phyloP scores from a whole-genome alignment of 30 jellyfish, hydroid and myxozoan species.

The Chrysaora quinquecirrha region DNA sequence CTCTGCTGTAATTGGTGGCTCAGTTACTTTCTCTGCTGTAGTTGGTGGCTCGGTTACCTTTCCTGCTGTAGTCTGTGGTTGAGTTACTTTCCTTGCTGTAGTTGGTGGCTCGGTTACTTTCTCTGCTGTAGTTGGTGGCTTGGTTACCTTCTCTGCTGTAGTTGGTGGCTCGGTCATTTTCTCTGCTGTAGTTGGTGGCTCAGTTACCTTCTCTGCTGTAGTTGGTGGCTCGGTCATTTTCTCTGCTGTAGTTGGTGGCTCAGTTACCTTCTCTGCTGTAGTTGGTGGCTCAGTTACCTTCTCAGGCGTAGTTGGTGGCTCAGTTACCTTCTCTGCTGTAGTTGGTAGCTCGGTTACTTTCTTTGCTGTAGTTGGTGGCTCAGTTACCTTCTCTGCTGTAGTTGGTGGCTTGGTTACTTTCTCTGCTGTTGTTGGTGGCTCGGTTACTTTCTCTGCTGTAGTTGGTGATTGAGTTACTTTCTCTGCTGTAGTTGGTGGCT shows the following conservation, averaged over 20 bases:
- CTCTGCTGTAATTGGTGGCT: constrained; percentile 1
- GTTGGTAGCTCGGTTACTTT: background rate
- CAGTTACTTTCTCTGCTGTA: background rate
- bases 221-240: background rate
- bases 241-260: background rate
- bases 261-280: background rate
- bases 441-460: background rate
- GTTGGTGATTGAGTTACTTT: background rate
- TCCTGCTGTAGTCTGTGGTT: background rate
- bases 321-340: background rate
- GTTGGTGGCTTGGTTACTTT: background rate
- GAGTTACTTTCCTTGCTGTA: background rate
- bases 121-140: background rate
- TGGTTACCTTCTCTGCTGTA: background rate
- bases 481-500: background rate
- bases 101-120: background rate
- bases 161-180: constrained; percentile 1
- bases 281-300: background rate
- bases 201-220: background rate
- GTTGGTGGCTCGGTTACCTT: background rate
- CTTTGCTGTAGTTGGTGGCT: background rate
- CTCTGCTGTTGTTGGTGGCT: background rate
- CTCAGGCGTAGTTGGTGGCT: background rate
- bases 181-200: background rate
- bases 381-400: background rate